Conservation (phyloP, 2,113 vertebrate species). For the Vulpes ferrilata region DNA sequence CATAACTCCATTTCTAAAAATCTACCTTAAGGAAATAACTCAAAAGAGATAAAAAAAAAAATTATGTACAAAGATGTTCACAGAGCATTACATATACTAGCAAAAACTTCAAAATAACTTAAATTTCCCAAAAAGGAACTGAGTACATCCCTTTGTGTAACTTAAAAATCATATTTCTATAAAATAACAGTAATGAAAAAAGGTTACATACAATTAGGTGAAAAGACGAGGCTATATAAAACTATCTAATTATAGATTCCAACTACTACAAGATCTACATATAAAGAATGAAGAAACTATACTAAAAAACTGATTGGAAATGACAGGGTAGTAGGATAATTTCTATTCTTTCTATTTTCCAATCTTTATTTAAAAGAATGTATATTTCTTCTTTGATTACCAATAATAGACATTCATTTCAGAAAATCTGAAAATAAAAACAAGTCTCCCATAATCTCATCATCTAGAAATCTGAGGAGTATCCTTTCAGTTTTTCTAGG, state of each 20-base stretch:
- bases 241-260: background rate
- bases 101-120: slow-evolving; percentile 44
- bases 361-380: slow-evolving; percentile 40
- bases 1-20: slow-evolving; percentile 19
- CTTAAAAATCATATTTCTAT: slow-evolving; percentile 27
- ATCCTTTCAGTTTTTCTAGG: background rate
- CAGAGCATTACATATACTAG: background rate
- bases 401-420: background rate
- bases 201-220: background rate
- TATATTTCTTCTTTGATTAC: background rate
- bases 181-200: background rate
- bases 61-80: slow-evolving; percentile 29
- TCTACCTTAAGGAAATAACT: slow-evolving; percentile 20
- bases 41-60: background rate
- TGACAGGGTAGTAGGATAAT: background rate
- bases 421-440: slow-evolving; percentile 44
- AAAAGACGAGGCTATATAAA: background rate
- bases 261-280: background rate
- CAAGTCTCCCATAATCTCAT: background rate
- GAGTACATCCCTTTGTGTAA: background rate
- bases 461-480: slow-evolving; percentile 25
- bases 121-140: slow-evolving; percentile 39
- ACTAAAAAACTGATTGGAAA: background rate
- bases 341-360: background rate
- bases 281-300: slow-evolving; percentile 45